Conservation (phyloP, 2,113 vertebrate genomes). For the Uria aalge region DNA sequence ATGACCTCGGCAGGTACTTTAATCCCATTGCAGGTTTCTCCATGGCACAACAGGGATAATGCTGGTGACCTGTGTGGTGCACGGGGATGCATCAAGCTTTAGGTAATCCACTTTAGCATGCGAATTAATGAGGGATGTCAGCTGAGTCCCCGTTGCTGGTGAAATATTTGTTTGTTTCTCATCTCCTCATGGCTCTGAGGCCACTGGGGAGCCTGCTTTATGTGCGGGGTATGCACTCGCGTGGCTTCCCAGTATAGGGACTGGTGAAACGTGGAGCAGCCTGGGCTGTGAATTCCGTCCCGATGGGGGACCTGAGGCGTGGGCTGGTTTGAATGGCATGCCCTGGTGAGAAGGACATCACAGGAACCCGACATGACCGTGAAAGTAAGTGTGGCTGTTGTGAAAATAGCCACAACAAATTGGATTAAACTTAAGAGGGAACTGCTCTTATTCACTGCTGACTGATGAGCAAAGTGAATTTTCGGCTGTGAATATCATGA, state of each 20-base stretch:
- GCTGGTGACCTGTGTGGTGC: not conserved
- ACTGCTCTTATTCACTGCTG: not conserved
- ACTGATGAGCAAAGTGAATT: not conserved
- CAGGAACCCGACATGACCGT: not conserved
- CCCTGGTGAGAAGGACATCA: not conserved
- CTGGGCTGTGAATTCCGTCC: not conserved
- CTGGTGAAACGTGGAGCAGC: not conserved
- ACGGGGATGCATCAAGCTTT: not conserved
- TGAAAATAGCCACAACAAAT: conserved; percentile 23
- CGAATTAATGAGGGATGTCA: not conserved
- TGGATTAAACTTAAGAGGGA: not conserved
- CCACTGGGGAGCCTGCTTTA: accelerated
- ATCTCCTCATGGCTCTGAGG: accelerated
- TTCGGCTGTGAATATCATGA: not conserved
- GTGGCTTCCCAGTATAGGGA: not conserved
- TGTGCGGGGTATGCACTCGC: not conserved
- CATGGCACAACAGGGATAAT: not conserved
- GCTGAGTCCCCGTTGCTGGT: not conserved
- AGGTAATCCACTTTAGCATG: not conserved
- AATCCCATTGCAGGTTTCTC: not conserved
- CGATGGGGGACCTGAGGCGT: accelerated
- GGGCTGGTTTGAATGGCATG: not conserved
- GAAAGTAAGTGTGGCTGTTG: conserved; percentile 1
- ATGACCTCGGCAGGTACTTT: not conserved
- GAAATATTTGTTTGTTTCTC: not conserved